A percentile compares a stretch with the other conserved stretches of the same genome.
phyloP scores from a whole-genome alignment of 2,888 invertebrate genomes.

The Baccha elongata region DNA sequence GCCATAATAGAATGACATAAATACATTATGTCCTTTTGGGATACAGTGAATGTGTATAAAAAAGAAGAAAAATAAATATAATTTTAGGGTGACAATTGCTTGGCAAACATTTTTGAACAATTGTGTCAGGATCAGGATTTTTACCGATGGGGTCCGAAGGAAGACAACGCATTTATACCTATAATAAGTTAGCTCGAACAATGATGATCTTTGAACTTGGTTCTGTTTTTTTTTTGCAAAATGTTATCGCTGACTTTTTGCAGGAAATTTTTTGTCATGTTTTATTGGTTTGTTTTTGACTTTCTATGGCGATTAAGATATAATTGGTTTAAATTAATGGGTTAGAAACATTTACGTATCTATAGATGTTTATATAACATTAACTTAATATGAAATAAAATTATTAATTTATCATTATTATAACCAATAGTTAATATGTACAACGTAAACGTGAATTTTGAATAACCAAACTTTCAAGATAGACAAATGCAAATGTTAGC shows the following conservation, averaged over 20 bases:
- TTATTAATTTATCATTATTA: too few species aligned
- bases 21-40: slow-evolving; percentile 67
- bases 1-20: slow-evolving; percentile 70
- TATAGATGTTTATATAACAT: too few species aligned
- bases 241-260: neutral
- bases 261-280: too few species aligned
- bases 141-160: slow-evolving; percentile 4
- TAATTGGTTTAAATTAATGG: too few species aligned
- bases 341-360: too few species aligned
- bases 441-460: too few species aligned
- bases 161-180: neutral
- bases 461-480: too few species aligned
- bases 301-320: too few species aligned
- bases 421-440: too few species aligned
- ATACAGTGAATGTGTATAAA: slow-evolving; percentile 34
- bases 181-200: neutral
- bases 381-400: too few species aligned
- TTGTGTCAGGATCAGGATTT: slow-evolving; percentile 21
- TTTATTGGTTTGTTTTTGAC: too few species aligned
- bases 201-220: neutral
- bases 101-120: slow-evolving; percentile 62
- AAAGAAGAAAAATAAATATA: slow-evolving; percentile 59
- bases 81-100: slow-evolving; percentile 70
- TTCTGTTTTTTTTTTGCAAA: neutral
- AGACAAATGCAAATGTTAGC: too few species aligned